Base-by-base conservation (phyloP, 2,888 invertebrate species). In the Amblyjoppa fuscipennis region DNA sequence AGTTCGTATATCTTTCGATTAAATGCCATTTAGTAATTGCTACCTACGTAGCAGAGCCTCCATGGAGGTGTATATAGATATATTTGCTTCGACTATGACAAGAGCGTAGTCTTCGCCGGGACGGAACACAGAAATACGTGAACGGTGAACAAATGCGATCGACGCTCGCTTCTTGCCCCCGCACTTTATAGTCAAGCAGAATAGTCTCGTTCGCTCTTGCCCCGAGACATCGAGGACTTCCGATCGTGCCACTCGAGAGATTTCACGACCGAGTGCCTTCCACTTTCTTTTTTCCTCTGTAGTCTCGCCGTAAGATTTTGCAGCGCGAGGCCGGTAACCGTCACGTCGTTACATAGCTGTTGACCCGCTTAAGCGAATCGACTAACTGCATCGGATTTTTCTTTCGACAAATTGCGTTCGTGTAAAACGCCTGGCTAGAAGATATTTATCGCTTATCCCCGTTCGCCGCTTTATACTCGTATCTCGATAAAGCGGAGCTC, bases 261-360 rank as follows among this genome's bases (percentile, higher is more conserved):
- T 91, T 92, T 91, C 89, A 92, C 91, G 89, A 92, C 91, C 90
- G 91, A 92, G 92, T 92, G 90, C 83, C 89, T 90, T 88, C 91
- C 89, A 20, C 45, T 45, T 45, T 91, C 90, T 91, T 90, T 91
- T 89, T 84, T 84, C 86, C 91, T 90, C 92, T 92, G 92, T 92
- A 92, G 91, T 91, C 91, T 88, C 88, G 83, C 81, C 69, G 79
- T 84, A 13, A 45, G 45, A 45, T 45, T 45, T 45, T 45, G 13
- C 45, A 3, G 45, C 3, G 13, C 45, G 45, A 45, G 45, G 11
- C 45, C 13, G 45, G 45, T 45, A 45, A 45, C 45, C 45, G 45
- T 45, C 45, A 45, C 45, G 45, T 45, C 45, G 45, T 45, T 45
- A 45, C 45, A 45, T 45, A 45, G 45, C 13, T 45, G 45, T 45